These are phyloP conservation scores for Tangara arthus DNA, from an alignment of 2,797 vertebrate genomes.

Conservation along the genomic window DNA sequence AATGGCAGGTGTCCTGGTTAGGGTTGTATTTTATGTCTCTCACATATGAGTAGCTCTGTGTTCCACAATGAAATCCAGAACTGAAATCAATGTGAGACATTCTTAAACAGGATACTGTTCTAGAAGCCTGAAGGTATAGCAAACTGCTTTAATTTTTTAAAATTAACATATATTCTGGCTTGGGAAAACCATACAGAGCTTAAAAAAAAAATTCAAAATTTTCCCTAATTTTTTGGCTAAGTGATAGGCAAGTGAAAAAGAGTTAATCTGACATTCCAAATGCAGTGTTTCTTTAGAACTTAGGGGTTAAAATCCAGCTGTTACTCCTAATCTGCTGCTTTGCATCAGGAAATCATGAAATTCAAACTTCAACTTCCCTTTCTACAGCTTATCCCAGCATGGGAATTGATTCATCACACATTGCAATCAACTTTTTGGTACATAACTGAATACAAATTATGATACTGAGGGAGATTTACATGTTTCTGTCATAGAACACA, in stretches of 20 bases:
- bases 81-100: not conserved
- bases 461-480: constrained; percentile 1
- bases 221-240: not conserved
- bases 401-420: constrained; percentile 56
- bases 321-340: constrained; percentile 21
- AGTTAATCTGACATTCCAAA: not conserved
- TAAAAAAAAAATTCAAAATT: not conserved
- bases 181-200: not conserved
- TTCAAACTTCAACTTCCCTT: constrained; percentile 13
- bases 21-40: not conserved
- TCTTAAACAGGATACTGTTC: not conserved
- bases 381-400: constrained; percentile 28
- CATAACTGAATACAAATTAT: constrained; percentile 59
- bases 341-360: constrained; percentile 22
- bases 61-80: not conserved
- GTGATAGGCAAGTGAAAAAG: not conserved
- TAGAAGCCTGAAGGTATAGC: not conserved
- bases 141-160: not conserved
- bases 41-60: not conserved
- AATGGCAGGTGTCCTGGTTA: not conserved
- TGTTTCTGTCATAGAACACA: not conserved
- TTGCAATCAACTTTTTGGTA: constrained; percentile 43
- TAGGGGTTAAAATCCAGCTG: constrained; percentile 29
- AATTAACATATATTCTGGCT: not conserved
- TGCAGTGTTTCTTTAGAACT: not conserved